These are phyloP conservation scores for Epizoanthus scotinus DNA, from an alignment of 92 coral and sea anemone species.

Conservation along the genomic window DNA sequence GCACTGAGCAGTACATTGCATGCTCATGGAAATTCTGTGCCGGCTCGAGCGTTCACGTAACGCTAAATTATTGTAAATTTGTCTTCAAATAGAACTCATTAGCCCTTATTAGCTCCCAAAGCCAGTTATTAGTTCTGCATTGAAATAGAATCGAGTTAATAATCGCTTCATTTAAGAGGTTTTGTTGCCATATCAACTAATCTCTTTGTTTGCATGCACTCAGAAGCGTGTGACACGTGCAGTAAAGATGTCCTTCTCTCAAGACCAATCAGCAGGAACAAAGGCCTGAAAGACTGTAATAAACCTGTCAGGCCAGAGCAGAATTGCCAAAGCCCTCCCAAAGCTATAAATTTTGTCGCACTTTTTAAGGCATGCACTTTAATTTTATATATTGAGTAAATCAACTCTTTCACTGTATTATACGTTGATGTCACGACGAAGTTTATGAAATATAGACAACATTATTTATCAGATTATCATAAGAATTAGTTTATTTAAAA, in stretches of 20 bases:
- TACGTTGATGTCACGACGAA: too few relatives aligned
- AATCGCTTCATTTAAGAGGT: conserved; percentile 8
- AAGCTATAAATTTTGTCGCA: background rate
- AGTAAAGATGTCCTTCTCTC: background rate
- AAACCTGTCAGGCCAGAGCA: conserved; percentile 2
- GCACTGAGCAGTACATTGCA: too few relatives aligned
- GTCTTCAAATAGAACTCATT: conserved; percentile 29
- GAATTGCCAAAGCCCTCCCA: background rate
- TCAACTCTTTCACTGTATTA: too few relatives aligned
- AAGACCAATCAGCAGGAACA: conserved; percentile 20
- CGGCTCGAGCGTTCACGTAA: background rate
- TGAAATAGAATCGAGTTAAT: conserved; percentile 31
- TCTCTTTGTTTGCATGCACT: conserved; percentile 23
- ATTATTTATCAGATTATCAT: background rate
- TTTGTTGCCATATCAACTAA: conserved; percentile 23
- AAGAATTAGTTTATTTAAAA: background rate
- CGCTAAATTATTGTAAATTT: background rate
- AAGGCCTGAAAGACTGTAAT: conserved; percentile 8
- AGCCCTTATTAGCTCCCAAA: conserved; percentile 23
- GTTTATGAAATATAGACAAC: background rate
- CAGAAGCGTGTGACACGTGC: conserved; percentile 31
- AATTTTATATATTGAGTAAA: too few relatives aligned
- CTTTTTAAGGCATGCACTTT: background rate
- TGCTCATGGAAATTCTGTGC: background rate
- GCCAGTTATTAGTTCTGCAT: conserved; percentile 25